Percentiles rank a stretch among this genome's conserved stretches.
These are phyloP conservation scores for Pammene aurita DNA, from an alignment of 2,888 invertebrate species.

Conservation along the genomic window DNA sequence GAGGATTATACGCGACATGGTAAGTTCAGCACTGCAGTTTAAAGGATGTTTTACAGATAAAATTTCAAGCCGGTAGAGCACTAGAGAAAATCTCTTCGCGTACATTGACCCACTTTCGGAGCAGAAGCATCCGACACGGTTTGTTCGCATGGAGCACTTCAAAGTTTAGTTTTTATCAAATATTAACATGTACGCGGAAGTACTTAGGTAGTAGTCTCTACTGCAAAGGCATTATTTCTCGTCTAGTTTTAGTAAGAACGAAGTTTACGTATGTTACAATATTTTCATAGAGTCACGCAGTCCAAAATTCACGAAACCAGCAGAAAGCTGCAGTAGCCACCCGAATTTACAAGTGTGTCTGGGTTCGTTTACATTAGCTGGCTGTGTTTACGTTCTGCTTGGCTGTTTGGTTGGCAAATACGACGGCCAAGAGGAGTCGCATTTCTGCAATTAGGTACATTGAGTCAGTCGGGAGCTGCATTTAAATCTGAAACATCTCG, in stretches of 20 bases:
- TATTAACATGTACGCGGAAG: slow-evolving; percentile 22
- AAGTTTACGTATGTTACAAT: neutral
- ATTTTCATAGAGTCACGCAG: neutral
- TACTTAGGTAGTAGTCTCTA: neutral
- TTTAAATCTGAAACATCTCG: neutral
- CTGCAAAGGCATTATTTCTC: slow-evolving; percentile 7
- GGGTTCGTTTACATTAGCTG: slow-evolving; percentile 21
- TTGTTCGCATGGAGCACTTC: slow-evolving; percentile 52
- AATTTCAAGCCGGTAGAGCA: slow-evolving; percentile 45
- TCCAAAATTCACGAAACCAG: slow-evolving; percentile 25
- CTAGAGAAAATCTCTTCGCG: slow-evolving; percentile 61
- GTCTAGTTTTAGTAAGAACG: neutral
- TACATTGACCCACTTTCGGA: slow-evolving; percentile 65
- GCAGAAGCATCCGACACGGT: slow-evolving; percentile 52
- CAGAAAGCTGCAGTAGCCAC: slow-evolving; percentile 17
- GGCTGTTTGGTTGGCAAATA: slow-evolving; percentile 32
- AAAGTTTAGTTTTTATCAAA: slow-evolving; percentile 30
- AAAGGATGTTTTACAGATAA: slow-evolving; percentile 17
- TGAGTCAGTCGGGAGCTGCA: neutral
- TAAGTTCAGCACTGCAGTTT: slow-evolving; percentile 52
- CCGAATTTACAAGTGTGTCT: slow-evolving; percentile 33
- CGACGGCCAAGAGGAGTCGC: slow-evolving; percentile 16
- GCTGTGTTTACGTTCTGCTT: slow-evolving; percentile 20
- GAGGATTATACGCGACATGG: slow-evolving; percentile 61
- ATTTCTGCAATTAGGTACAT: slow-evolving; percentile 15